These are phyloP conservation scores for Ia io DNA, from an alignment of 2,113 vertebrate genomes.

Conservation along the genomic window DNA sequence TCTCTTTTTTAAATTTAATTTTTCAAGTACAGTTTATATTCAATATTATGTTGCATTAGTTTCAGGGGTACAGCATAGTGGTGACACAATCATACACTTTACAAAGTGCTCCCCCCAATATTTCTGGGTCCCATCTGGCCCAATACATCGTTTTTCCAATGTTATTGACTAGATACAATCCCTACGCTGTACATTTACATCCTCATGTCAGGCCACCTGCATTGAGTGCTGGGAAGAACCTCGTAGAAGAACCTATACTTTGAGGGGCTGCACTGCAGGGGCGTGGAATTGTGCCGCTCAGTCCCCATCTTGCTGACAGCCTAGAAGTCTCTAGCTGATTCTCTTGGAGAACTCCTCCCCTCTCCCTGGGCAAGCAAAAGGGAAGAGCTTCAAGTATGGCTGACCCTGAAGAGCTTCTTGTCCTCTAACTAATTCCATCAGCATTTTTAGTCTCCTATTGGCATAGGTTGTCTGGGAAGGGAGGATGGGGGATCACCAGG, in stretches of 20 bases:
- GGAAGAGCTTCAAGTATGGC: not conserved
- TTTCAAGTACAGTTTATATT: not conserved
- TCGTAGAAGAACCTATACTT: rapidly evolving
- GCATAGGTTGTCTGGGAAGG: not conserved
- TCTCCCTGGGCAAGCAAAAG: not conserved
- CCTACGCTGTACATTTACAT: not conserved
- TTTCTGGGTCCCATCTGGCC: not conserved
- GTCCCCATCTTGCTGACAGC: not conserved
- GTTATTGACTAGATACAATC: not conserved
- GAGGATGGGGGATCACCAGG: no score
- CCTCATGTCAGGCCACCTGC: not conserved
- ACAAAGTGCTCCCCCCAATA: not conserved
- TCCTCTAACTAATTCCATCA: not conserved
- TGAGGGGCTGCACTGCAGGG: not conserved
- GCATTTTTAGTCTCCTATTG: not conserved
- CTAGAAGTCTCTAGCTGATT: not conserved
- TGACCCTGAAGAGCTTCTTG: not conserved
- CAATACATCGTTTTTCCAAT: not conserved
- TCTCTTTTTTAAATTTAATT: not conserved
- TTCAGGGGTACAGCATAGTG: not conserved
- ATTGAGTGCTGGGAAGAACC: not conserved
- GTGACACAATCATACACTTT: not conserved
- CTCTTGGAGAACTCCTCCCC: not conserved
- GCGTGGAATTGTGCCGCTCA: not conserved
- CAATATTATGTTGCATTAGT: not conserved